Conservation (phyloP, 2,888 invertebrate genomes). For the Pasiphila rectangulata region DNA sequence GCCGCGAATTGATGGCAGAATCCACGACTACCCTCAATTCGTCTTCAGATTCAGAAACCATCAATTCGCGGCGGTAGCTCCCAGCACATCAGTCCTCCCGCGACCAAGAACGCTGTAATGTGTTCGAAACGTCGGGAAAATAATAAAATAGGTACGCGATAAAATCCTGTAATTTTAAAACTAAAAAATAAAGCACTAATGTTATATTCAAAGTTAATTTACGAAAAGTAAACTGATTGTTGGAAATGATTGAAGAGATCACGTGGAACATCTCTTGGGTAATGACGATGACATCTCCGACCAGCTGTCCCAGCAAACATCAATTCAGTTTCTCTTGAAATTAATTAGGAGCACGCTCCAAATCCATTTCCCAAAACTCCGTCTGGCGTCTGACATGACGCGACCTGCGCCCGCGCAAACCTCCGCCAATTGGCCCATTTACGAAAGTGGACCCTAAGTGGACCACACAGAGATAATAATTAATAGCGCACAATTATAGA, state of each 20-base stretch:
- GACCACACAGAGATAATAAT: slow-evolving; percentile 33
- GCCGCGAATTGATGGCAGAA: too few species aligned
- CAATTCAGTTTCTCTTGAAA: slow-evolving; percentile 1
- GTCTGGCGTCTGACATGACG: slow-evolving; percentile 10
- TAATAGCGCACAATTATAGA: slow-evolving; percentile 42
- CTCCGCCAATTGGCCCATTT: slow-evolving; percentile 41
- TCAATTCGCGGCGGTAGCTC: too few species aligned
- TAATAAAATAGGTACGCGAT: too few species aligned
- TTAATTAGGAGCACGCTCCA: slow-evolving; percentile 5
- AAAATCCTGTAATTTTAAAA: too few species aligned
- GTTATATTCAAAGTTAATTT: too few species aligned
- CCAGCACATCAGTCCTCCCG: too few species aligned
- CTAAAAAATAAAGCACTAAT: too few species aligned
- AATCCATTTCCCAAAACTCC: slow-evolving; percentile 18
- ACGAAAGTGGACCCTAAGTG: slow-evolving; percentile 35
- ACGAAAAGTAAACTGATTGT: not conserved
- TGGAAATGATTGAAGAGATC: too few species aligned
- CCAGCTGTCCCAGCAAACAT: not conserved
- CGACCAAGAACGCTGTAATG: too few species aligned
- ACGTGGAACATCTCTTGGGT: not conserved
- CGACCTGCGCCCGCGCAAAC: slow-evolving; percentile 17
- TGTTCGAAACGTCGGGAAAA: too few species aligned
- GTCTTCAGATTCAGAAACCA: too few species aligned
- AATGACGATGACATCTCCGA: not conserved
- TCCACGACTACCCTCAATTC: too few species aligned